phyloP scores from a whole-genome alignment of 1,140 invertebrate species.

The Saccostrea echinata region DNA sequence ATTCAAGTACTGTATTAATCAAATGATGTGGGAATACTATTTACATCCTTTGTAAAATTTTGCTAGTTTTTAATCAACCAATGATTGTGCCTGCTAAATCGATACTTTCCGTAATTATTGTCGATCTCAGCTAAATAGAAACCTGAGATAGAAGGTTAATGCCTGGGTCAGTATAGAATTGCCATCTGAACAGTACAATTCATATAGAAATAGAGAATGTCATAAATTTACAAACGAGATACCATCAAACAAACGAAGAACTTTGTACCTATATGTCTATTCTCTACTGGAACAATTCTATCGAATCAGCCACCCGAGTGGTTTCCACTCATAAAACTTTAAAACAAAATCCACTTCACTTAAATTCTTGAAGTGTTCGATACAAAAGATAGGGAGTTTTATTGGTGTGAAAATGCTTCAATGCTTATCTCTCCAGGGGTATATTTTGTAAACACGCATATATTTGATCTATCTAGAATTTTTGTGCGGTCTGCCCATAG shows the following conservation, averaged over 20 bases:
- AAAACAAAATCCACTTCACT: conserved; percentile 37
- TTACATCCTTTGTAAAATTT: conserved; percentile 30
- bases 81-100: conserved; percentile 25
- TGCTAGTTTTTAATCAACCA: conserved; percentile 31
- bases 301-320: conserved; percentile 28
- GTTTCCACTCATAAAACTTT: conserved; percentile 32
- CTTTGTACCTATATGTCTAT: conserved; percentile 30
- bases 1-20: conserved; percentile 12
- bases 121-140: conserved; percentile 21
- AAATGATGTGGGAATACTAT: background rate
- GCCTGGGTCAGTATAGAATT: background rate
- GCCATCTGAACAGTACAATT: conserved; percentile 13
- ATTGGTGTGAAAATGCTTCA: conserved; percentile 34
- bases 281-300: conserved; percentile 17
- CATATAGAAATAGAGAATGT: conserved; percentile 33
- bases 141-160: conserved; percentile 1
- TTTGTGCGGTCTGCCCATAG: background rate
- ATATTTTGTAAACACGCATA: conserved; percentile 29
- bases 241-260: conserved; percentile 29
- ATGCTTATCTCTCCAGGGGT: conserved; percentile 21
- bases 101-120: conserved; percentile 19
- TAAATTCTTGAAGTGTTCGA: conserved; percentile 29
- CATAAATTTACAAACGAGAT: conserved; percentile 21
- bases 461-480: conserved; percentile 3
- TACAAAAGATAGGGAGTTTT: conserved; percentile 25